These are phyloP conservation scores for Babyrousa celebensis DNA, from an alignment of 2,797 vertebrate genomes.

Conservation along the genomic window DNA sequence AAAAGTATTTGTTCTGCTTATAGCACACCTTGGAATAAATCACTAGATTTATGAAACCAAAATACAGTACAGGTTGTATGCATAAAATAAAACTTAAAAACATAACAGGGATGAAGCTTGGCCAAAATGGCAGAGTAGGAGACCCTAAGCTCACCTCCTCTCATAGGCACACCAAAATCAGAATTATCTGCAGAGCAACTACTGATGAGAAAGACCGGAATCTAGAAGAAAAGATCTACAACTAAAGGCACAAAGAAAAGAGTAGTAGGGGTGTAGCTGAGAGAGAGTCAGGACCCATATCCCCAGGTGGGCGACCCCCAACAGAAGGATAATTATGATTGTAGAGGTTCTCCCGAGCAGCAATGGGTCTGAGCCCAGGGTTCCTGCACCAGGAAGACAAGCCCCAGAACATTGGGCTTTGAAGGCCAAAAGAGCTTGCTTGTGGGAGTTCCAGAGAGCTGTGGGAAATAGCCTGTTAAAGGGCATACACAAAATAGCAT, in stretches of 20 bases:
- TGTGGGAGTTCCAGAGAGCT: not conserved
- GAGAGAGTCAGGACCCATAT: not conserved
- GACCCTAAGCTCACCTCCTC: not conserved
- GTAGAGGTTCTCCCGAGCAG: not conserved
- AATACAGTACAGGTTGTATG: conserved; percentile 40
- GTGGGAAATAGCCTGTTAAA: not conserved
- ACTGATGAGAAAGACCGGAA: not conserved
- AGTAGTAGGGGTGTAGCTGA: not conserved
- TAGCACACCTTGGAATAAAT: conserved; percentile 45
- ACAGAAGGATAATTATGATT: not conserved
- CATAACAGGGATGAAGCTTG: not conserved
- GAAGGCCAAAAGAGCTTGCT: not conserved
- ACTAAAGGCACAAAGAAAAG: not conserved
- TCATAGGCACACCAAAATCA: not conserved
- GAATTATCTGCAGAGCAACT: not conserved
- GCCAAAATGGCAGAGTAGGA: not conserved
- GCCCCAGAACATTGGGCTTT: not conserved
- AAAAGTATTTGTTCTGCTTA: conserved; percentile 49
- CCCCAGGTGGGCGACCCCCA: not conserved
- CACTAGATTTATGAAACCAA: conserved; percentile 9
- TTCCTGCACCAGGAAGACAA: not conserved
- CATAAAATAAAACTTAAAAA: conserved; percentile 53
- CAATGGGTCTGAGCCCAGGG: not conserved
- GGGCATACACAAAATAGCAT: not conserved
- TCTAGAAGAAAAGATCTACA: not conserved